phyloP scores from a whole-genome alignment of 2,888 invertebrate genomes.

The Cheilosia impressa region DNA sequence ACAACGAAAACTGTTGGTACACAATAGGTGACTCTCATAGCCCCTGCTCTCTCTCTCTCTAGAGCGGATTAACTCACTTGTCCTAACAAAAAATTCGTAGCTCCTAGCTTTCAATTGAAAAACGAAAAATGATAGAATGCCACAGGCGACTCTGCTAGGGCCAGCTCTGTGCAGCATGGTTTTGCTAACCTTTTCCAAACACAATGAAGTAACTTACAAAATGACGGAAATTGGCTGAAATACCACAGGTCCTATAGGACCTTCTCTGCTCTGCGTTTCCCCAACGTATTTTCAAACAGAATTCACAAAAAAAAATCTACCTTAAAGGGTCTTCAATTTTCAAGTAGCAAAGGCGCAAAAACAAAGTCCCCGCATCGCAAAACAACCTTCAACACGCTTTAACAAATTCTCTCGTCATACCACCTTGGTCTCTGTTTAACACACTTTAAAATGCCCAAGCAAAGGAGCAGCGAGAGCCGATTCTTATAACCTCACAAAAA shows the following conservation, averaged over 20 bases:
- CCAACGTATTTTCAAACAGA: not conserved
- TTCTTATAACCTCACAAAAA: slow-evolving; percentile 13
- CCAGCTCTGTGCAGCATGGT: not conserved
- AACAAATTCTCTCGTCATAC: slow-evolving; percentile 38
- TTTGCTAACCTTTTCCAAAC: no score
- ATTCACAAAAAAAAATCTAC: not conserved
- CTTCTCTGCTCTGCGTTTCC: no score
- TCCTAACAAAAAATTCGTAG: no score
- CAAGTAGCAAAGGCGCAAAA: not conserved
- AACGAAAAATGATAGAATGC: not conserved
- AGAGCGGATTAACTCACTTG: no score
- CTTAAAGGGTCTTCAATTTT: not conserved
- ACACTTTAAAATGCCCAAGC: slow-evolving; percentile 5
- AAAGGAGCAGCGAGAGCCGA: slow-evolving; percentile 4
- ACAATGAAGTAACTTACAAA: no score
- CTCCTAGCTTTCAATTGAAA: not conserved
- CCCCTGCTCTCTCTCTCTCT: no score
- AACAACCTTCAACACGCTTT: slow-evolving; percentile 29
- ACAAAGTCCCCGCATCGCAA: not conserved
- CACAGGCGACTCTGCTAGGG: not conserved
- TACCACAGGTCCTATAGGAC: no score
- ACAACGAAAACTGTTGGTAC: no score
- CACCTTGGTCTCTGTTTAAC: slow-evolving; percentile 38
- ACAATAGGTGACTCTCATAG: no score
- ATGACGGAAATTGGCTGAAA: no score